These are phyloP conservation scores for Brachionus rubens DNA, from an alignment of 1,140 invertebrate genomes.

Conservation along the genomic window DNA sequence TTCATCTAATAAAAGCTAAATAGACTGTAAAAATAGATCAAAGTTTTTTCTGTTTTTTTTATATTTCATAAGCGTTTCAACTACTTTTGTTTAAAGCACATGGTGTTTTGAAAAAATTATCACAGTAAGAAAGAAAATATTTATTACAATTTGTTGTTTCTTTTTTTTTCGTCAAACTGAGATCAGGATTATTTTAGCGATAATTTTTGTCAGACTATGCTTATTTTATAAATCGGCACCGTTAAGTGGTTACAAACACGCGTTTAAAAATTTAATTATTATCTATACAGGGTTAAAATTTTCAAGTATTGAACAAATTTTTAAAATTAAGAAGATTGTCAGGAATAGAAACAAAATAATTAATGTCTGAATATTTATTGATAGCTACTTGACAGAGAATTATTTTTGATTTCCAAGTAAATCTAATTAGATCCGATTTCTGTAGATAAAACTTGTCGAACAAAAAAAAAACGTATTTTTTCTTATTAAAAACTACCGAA, in stretches of 20 bases:
- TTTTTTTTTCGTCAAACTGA: neutral
- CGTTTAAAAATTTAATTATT: neutral
- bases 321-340: neutral
- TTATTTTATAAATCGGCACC: slow-evolving; percentile 35
- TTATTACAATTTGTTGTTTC: too few relatives aligned
- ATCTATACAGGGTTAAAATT: neutral
- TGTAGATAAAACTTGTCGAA: neutral
- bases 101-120: slow-evolving; percentile 23
- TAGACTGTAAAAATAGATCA: too few relatives aligned
- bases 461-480: too few relatives aligned
- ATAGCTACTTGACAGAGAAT: neutral
- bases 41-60: too few relatives aligned
- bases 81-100: too few relatives aligned
- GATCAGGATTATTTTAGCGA: neutral
- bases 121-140: slow-evolving; percentile 1
- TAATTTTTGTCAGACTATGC: slow-evolving; percentile 3
- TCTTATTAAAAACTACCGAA: slow-evolving; percentile 1
- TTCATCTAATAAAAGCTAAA: too few relatives aligned
- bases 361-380: neutral
- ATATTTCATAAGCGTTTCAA: too few relatives aligned
- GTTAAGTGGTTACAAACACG: slow-evolving; percentile 2
- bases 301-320: neutral
- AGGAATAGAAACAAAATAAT: slow-evolving; percentile 7
- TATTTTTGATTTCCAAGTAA: neutral
- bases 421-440: slow-evolving; percentile 42